Evolutionary conservation across 1,140 invertebrate species (phyloP), one percentile per base, ranked within the genome.

Genomic region (Oreohelix idahoensis): DNA sequence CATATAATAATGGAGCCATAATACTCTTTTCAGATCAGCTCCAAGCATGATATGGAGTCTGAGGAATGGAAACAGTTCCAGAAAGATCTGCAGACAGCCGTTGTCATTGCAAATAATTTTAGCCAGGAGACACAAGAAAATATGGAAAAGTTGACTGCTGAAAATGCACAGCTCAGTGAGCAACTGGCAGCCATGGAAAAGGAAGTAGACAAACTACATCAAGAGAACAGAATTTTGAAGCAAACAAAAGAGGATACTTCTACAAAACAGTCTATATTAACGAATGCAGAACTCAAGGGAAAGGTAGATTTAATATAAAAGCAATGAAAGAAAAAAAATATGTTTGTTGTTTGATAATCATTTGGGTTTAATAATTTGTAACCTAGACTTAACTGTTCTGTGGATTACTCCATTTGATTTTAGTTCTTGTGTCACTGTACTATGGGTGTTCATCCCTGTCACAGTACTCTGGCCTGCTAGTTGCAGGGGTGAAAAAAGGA

Each of bases 71-170:
- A 96, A 88, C 96, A 97, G 91, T 98, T 98, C 93, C 97, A 98
- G 91, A 95, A 95, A 82, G 97, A 99, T 93, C 93, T 99, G 0
- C 93, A 98, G 42, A 97, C 97, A 93, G 97, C 97, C 0, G 97
- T 99, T 0, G 94, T 97, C 32, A 97, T 98, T 15, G 97, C 97
- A 20, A 98, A 98, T 92, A 97, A 98, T 91, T 97, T 98, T 92
- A 97, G 97, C 91, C 89, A 89, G 10, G 93, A 93, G 81, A 91
- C 92, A 17, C 89, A 93, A 66, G 94, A 95, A 79, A 96, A 97
- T 87, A 93, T 96, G 83, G 96, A 98, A 90, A 94, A 95, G 84
- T 93, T 98, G 38, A 81, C 79, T 15, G 0, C 23, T 23, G 79
- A 81, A 13, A 94, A 96, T 45, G 23, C 15, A 39, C 63, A 53